phyloP scores from a whole-genome alignment of 2,888 invertebrate genomes.

The Tethea ocularis region DNA sequence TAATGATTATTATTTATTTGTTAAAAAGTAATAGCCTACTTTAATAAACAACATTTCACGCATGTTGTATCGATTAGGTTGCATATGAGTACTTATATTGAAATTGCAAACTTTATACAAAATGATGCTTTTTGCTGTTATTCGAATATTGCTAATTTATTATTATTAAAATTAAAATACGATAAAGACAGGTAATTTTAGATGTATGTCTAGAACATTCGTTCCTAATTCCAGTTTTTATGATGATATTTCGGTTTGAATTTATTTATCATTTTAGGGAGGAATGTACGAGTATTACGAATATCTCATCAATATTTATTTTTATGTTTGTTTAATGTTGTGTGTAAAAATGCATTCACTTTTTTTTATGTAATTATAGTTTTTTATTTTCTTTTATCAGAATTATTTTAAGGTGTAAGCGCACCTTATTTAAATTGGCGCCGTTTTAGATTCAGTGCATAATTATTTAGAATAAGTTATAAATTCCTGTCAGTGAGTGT shows the following conservation, averaged over 20 bases:
- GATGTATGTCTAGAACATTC: conserved; percentile 43
- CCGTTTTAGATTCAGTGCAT: conserved; percentile 30
- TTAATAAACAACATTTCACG: conserved; percentile 53
- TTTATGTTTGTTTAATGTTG: conserved; percentile 50
- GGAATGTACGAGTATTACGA: conserved; percentile 47
- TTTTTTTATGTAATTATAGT: conserved; percentile 62
- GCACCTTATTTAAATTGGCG: conserved; percentile 30
- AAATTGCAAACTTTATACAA: conserved; percentile 53
- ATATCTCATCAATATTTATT: conserved; percentile 50
- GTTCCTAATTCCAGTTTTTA: conserved; percentile 35
- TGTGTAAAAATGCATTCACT: conserved; percentile 55
- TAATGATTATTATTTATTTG: conserved; percentile 66
- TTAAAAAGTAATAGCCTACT: conserved; percentile 60
- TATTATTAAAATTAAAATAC: conserved; percentile 27
- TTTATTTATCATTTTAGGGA: conserved; percentile 31
- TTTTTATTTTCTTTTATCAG: conserved; percentile 53
- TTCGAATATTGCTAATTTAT: conserved; percentile 51
- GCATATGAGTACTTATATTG: conserved; percentile 59
- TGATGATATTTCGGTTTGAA: conserved; percentile 17
- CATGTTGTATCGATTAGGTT: conserved; percentile 48
- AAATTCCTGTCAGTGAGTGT: conserved; percentile 21
- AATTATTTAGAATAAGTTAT: conserved; percentile 29
- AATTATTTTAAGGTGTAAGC: neutral
- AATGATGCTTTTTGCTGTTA: conserved; percentile 48
- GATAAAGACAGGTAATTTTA: conserved; percentile 61